phyloP scores from a whole-genome alignment of 2,113 vertebrate genomes.

The Crotalus helleri region DNA sequence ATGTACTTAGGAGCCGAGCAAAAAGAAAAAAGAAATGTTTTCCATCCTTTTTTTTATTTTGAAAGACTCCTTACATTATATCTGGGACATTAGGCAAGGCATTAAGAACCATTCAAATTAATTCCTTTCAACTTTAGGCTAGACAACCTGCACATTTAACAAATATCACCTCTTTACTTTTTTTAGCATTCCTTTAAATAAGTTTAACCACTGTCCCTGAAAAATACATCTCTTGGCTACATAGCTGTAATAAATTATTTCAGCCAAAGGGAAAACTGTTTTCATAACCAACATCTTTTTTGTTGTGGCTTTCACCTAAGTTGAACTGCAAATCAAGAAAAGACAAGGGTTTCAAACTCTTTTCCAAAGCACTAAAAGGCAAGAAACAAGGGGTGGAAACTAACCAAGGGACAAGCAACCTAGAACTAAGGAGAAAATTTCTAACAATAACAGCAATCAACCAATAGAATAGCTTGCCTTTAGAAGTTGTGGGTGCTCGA shows the following conservation, averaged over 20 bases:
- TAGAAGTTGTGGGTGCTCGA: neutral
- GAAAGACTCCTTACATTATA: neutral
- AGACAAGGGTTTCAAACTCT: neutral
- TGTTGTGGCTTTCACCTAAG: neutral
- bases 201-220: neutral
- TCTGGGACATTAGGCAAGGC: neutral
- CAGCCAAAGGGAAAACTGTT: neutral
- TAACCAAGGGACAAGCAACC: neutral
- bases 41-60: neutral
- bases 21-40: neutral
- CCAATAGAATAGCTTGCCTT: neutral
- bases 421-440: neutral
- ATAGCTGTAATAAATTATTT: neutral
- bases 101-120: neutral
- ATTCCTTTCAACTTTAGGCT: neutral
- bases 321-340: neutral
- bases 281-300: neutral
- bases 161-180: fast-evolving
- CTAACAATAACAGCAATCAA: neutral
- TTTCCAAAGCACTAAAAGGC: neutral
- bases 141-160: slow-evolving; percentile 4
- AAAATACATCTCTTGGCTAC: neutral
- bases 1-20: neutral
- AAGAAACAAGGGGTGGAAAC: neutral
- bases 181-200: neutral